Evolutionary conservation across 2,797 vertebrate genomes (phyloP), one percentile per base, ranked within the genome.

Genomic region (Gobio occitaniae): DNA sequence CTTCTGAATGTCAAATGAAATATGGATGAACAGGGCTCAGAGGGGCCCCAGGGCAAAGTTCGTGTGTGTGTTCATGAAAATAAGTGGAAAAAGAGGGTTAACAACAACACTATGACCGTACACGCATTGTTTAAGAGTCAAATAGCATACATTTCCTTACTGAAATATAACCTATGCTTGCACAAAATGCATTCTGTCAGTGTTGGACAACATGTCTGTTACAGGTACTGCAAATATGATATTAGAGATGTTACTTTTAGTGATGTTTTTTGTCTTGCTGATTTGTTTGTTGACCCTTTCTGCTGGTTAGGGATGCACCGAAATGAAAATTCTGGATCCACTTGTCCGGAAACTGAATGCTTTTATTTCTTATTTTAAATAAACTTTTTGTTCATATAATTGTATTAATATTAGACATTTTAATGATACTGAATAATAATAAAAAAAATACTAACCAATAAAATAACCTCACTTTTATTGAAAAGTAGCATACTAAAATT

Each of bases 1-100:
- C 3, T 15, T 44, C 15, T 83, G 36, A 77, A 56, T 84, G 63
- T 84, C 63, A 69, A 69, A 84, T 77, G 11, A 69, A 84, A 84
- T 68, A 78, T 84, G 63, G 16, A 77, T 84, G 74, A 77, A 84
- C 25, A 69, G 6, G 3, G n/a, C 82, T 54, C 63, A 21, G 74
- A 69, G 48, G 50, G 7, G 9, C 15, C 72, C n/a, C 12, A 54
- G 82, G 84, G 71, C 63, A 17, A 50, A 25, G 36, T 84, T 21
- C 66, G 52, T 38, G 36, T 65, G 68, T 54, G 38, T 78, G 66
- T 68, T 32, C 36, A 9, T 65, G 63, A 32, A 32, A 65, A 65
- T 25, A 36, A 78, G 47, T 71, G 47, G 32, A 32, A 69, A 76
- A 77, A 41, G 48, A 54, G 21, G 72, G 29, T 59, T 81, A 59